Evolutionary conservation across 2,113 vertebrate species (phyloP).

Genomic region (Solenodon paradoxus): DNA sequence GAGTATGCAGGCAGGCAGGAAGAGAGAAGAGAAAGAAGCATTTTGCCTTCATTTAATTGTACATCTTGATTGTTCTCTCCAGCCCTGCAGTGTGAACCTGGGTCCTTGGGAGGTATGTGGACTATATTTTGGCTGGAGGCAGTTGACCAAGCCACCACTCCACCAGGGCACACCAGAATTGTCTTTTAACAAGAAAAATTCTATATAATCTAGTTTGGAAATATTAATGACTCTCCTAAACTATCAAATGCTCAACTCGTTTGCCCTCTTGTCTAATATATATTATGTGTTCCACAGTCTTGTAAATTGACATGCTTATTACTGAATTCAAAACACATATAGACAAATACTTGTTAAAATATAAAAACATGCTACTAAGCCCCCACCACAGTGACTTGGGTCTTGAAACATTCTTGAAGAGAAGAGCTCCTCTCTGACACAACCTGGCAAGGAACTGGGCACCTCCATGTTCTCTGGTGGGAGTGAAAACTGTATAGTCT

Average conservation of each 20-base stretch:
- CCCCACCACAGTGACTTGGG: neutral
- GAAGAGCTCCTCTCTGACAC: neutral
- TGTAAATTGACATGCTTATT: neutral
- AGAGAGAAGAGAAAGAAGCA: too few species aligned
- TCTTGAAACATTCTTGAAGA: neutral
- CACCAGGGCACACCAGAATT: too few species aligned
- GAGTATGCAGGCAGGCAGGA: too few species aligned
- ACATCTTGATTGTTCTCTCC: too few species aligned
- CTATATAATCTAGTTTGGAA: neutral
- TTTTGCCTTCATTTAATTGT: too few species aligned
- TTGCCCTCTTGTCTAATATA: neutral
- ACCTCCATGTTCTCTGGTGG: neutral
- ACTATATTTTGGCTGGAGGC: too few species aligned
- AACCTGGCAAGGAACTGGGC: neutral
- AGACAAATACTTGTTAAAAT: neutral
- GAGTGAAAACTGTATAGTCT: slow-evolving; percentile 19
- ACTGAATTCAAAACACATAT: neutral
- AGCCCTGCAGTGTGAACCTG: too few species aligned
- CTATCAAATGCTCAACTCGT: neutral
- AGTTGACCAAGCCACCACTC: too few species aligned
- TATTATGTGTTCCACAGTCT: neutral
- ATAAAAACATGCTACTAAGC: neutral
- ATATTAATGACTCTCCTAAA: neutral
- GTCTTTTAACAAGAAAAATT: slow-evolving; percentile 13
- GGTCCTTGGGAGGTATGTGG: too few species aligned